These are phyloP conservation scores for Lithophane semibrunnea DNA, from an alignment of 2,888 invertebrate species.

Conservation along the genomic window DNA sequence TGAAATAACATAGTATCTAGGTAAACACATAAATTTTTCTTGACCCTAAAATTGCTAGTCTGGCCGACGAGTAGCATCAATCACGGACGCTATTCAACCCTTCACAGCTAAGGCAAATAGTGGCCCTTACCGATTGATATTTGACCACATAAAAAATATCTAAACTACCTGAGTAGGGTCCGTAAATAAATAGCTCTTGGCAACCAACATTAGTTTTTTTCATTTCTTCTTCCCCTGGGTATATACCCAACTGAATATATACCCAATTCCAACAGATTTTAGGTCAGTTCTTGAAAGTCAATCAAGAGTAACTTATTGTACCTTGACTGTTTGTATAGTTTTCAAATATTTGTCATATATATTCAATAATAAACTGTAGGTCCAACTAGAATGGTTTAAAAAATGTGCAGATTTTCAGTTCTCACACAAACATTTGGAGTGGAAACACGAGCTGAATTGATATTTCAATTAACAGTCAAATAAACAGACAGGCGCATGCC, in stretches of 20 bases:
- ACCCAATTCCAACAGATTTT: constrained; percentile 12
- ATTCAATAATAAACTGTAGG: constrained; percentile 46
- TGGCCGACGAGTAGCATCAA: constrained; percentile 62
- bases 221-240: constrained; percentile 31
- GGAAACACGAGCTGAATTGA: constrained; percentile 21
- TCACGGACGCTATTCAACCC: constrained; percentile 64
- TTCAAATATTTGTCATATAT: constrained; percentile 42
- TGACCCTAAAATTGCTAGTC: constrained; percentile 63
- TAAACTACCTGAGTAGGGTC: constrained; percentile 32
- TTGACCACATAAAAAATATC: constrained; percentile 64
- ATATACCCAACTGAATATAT: too few relatives aligned
- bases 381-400: background rate
- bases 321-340: constrained; percentile 25
- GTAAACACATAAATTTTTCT: constrained; percentile 64
- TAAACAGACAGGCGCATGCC: background rate
- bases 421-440: constrained; percentile 1
- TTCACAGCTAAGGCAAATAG: constrained; percentile 58
- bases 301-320: constrained; percentile 49
- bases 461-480: constrained; percentile 23
- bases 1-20: constrained; percentile 49
- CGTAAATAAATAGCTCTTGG: constrained; percentile 48
- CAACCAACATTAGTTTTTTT: constrained; percentile 43
- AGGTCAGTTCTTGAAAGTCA: constrained; percentile 38
- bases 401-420: constrained; percentile 41
- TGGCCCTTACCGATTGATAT: constrained; percentile 66